phyloP scores from a whole-genome alignment of 2,797 vertebrate genomes.

The Neosilurus hyrtlii region DNA sequence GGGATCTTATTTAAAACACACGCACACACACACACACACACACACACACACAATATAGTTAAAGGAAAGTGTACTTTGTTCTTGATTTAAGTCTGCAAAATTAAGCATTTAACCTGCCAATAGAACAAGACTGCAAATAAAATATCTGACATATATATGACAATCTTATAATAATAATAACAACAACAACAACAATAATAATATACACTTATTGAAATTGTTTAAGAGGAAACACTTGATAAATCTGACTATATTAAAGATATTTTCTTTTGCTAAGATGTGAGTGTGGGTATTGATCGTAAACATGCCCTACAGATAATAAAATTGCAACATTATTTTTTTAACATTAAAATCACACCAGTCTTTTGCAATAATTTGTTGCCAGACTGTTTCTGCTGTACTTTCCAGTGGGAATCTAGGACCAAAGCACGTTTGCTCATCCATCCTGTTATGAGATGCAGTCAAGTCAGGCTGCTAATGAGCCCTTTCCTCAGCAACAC shows the following conservation, averaged over 20 bases:
- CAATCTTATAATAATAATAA: too few relatives aligned
- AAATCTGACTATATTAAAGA: not conserved
- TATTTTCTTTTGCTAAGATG: not conserved
- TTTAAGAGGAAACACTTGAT: not conserved
- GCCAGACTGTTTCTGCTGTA: not conserved
- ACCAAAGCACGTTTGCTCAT: not conserved
- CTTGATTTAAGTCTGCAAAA: not conserved
- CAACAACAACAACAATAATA: too few relatives aligned
- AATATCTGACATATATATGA: not conserved
- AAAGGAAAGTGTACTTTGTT: too few relatives aligned
- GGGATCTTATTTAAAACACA: too few relatives aligned
- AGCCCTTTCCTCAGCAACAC: conserved; percentile 42
- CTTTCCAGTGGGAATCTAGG: not conserved
- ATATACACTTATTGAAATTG: not conserved
- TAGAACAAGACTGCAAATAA: not conserved
- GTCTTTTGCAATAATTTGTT: not conserved
- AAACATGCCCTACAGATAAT: too few relatives aligned
- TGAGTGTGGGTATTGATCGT: not conserved
- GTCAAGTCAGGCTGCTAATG: conserved; percentile 43
- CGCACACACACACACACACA: too few relatives aligned
- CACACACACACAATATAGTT: too few relatives aligned
- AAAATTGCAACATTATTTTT: not conserved
- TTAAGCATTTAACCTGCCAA: not conserved
- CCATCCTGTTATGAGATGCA: conserved; percentile 21
- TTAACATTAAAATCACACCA: not conserved